A percentile compares a stretch with the other conserved stretches of the same genome.
Evolutionary conservation across 2,113 vertebrate genomes (phyloP).

Genomic region (Hydrolagus affinis): DNA sequence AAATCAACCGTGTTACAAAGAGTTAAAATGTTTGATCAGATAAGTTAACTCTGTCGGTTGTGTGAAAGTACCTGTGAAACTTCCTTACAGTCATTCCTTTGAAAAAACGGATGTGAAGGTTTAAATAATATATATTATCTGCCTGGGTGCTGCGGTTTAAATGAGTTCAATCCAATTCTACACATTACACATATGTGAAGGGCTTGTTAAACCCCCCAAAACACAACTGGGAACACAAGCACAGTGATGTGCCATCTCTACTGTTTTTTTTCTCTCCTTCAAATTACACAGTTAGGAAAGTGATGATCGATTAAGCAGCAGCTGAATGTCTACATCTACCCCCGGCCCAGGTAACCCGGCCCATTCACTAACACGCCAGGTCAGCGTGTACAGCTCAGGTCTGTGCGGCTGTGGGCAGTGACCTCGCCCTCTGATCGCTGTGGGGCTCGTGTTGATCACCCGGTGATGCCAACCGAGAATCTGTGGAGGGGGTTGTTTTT

Average conservation of each 20-base stretch:
- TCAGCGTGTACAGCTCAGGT: background rate
- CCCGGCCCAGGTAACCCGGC: background rate
- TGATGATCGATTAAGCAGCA: background rate
- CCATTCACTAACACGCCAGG: background rate
- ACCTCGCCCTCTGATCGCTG: background rate
- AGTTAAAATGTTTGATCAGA: background rate
- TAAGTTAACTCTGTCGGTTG: background rate
- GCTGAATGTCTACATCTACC: background rate
- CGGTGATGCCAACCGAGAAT: too few species aligned
- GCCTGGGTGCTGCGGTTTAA: background rate
- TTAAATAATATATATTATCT: background rate
- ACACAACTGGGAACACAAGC: background rate
- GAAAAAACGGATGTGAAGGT: background rate
- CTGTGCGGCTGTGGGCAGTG: background rate
- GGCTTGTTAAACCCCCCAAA: background rate
- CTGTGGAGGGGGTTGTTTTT: too few species aligned
- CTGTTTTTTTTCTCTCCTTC: background rate
- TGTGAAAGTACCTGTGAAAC: background rate
- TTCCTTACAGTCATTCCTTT: background rate
- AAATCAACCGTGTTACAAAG: background rate
- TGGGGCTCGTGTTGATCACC: background rate
- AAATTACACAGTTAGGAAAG: background rate
- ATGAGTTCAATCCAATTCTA: background rate
- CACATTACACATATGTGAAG: background rate
- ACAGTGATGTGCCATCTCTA: background rate